phyloP scores from a whole-genome alignment of 1,140 invertebrate genomes.

The Caligus rogercresseyi region DNA sequence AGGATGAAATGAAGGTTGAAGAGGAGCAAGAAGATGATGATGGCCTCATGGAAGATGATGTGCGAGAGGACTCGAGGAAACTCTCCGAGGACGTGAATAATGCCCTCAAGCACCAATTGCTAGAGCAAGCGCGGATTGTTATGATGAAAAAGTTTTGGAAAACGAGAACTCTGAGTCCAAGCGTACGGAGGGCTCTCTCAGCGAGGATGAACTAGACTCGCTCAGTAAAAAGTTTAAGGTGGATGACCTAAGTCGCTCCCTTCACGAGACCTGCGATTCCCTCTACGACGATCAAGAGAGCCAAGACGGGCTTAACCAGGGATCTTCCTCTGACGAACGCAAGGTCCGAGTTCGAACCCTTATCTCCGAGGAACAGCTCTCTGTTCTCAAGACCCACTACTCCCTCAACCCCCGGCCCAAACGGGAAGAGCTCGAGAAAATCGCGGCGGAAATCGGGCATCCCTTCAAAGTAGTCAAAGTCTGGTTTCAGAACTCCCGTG shows the following conservation, averaged over 20 bases:
- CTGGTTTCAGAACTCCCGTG: slow-evolving; percentile 96
- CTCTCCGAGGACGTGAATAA: neutral
- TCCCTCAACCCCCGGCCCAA: slow-evolving; percentile 73
- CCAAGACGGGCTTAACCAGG: neutral
- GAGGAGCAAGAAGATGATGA: slow-evolving; percentile 7
- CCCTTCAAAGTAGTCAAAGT: slow-evolving; percentile 79
- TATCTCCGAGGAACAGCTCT: slow-evolving; percentile 79
- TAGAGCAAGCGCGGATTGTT: neutral
- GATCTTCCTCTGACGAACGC: slow-evolving; percentile 10
- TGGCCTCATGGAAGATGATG: neutral
- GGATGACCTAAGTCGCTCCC: slow-evolving; percentile 5
- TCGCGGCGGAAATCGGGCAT: slow-evolving; percentile 73
- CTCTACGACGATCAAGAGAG: neutral
- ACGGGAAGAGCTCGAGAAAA: slow-evolving; percentile 70
- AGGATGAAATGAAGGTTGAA: slow-evolving; percentile 16
- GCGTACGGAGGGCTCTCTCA: neutral
- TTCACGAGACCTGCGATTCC: slow-evolving; percentile 1
- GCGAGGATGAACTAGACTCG: neutral
- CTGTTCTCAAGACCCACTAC: slow-evolving; percentile 69
- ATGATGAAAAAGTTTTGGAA: neutral
- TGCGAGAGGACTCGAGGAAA: neutral
- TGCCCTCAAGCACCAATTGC: neutral
- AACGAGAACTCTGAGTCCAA: neutral
- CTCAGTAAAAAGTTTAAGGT: neutral
- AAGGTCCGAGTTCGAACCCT: slow-evolving; percentile 59